Evolutionary conservation across 2,888 invertebrate species (phyloP), one percentile per base, ranked within the genome.

Genomic region (Gymnoscelis rufifasciata): DNA sequence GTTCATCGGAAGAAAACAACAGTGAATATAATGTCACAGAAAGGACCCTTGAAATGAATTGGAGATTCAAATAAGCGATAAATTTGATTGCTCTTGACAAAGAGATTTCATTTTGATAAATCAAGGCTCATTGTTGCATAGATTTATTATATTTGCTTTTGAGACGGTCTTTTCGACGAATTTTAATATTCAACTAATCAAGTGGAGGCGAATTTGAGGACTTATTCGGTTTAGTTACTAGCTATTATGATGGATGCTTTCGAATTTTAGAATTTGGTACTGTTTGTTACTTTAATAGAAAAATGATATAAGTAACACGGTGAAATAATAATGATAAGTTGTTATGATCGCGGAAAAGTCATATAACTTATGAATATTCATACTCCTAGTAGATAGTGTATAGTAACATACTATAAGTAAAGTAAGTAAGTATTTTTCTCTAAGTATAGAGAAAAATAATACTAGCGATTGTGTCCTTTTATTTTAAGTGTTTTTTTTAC

Each of bases 21-120:
- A 51, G 45, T 43, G 50, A 50, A 38, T 39, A 30, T 35, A 46
- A 54, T 50, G 27, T 38, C 37, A 44, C 44, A 42, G 35, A 43
- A 68, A 69, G 39, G 14, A 76, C 80, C 81, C 78, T 75, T 74
- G 60, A 75, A 77, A 78, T 71, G 66, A 77, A 79, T 74, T 70
- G 69, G 64, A 82, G 82, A 87, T 84, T 79, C 74, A 78, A 82
- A 83, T 81, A 73, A 78, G 67, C 72, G 83, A 87, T 86, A 84
- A 84, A 86, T 83, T 86, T 83, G 83, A 87, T 87, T 87, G 82
- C 73, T 68, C 68, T 67, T 64, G 62, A 84, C 83, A 83, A 84
- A 81, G 80, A 83, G 83, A 86, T 86, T 86, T 82, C 74, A 83
- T 84, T 87, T 81, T 77, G 81, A 84, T 84, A 86, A 83, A 83